phyloP scores from a whole-genome alignment of 2,797 vertebrate species.

The Hypotaenidia okinawae region DNA sequence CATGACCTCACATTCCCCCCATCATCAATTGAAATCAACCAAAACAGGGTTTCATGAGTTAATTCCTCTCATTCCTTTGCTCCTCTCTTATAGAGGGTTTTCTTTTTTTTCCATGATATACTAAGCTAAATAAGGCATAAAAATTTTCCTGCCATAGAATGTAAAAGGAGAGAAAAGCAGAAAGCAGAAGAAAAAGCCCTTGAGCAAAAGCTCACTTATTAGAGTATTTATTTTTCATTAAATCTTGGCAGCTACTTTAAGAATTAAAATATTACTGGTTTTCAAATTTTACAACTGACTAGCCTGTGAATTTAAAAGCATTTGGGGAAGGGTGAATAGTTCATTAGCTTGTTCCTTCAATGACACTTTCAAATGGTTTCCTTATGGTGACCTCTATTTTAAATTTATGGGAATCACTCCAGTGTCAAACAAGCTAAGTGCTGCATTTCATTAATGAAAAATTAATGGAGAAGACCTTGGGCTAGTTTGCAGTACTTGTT shows the following conservation, averaged over 20 bases:
- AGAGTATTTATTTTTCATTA: constrained; percentile 31
- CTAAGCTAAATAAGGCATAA: neutral
- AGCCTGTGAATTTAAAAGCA: constrained; percentile 56
- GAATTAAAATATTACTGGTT: constrained; percentile 57
- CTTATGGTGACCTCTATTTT: constrained; percentile 72
- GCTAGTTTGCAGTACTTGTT: constrained; percentile 74
- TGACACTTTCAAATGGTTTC: constrained; percentile 70
- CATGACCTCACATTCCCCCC: neutral
- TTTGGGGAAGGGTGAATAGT: constrained; percentile 61
- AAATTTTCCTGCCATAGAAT: neutral
- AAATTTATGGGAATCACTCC: constrained; percentile 78
- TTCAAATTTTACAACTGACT: constrained; percentile 54
- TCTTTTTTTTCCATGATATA: neutral
- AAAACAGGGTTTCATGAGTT: neutral
- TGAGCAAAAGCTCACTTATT: constrained; percentile 6
- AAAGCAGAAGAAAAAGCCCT: constrained; percentile 3
- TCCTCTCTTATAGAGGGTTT: neutral
- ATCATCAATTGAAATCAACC: neutral
- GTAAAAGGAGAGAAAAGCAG: neutral
- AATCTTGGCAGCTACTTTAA: constrained; percentile 41
- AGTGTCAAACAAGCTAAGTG: constrained; percentile 78
- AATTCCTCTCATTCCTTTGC: neutral
- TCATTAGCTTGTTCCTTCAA: constrained; percentile 64
- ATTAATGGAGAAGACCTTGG: constrained; percentile 79
- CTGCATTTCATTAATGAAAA: constrained; percentile 82